phyloP scores from a whole-genome alignment of 2,113 vertebrate species.

The Rhagologus leucostigma region DNA sequence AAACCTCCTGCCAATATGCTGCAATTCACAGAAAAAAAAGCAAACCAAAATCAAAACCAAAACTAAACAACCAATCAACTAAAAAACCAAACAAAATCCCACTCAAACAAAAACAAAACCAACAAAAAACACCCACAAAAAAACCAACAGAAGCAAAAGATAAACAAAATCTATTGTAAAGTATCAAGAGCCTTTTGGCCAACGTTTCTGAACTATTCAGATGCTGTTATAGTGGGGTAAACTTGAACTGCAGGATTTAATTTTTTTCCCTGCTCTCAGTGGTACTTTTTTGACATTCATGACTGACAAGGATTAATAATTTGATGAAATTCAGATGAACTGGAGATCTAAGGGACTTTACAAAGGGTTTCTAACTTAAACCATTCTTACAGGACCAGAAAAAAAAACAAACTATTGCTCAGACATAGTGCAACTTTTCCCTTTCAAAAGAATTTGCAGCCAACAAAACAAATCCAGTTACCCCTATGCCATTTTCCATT shows the following conservation, averaged over 20 bases:
- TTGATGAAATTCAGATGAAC: background rate
- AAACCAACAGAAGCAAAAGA: background rate
- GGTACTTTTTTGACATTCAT: background rate
- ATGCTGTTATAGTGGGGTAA: background rate
- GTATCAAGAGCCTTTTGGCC: background rate
- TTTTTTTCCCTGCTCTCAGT: background rate
- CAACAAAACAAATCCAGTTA: background rate
- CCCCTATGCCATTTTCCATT: background rate
- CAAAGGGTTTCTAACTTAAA: background rate
- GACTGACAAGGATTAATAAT: background rate
- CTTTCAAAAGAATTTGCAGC: background rate
- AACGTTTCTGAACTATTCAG: background rate
- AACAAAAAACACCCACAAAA: background rate
- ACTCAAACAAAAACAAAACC: accelerated
- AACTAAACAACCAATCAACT: background rate
- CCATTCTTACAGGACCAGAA: background rate
- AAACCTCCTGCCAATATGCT: background rate
- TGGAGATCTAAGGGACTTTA: background rate
- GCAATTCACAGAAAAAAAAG: background rate
- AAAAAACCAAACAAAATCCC: accelerated
- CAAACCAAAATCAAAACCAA: background rate
- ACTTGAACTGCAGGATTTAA: background rate
- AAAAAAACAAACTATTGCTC: background rate
- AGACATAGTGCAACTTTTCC: background rate
- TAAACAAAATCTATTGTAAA: background rate